Percentiles rank a stretch among this genome's conserved stretches.
Evolutionary conservation across 1,140 invertebrate species (phyloP).

Genomic region (Coptotermes formosanus): DNA sequence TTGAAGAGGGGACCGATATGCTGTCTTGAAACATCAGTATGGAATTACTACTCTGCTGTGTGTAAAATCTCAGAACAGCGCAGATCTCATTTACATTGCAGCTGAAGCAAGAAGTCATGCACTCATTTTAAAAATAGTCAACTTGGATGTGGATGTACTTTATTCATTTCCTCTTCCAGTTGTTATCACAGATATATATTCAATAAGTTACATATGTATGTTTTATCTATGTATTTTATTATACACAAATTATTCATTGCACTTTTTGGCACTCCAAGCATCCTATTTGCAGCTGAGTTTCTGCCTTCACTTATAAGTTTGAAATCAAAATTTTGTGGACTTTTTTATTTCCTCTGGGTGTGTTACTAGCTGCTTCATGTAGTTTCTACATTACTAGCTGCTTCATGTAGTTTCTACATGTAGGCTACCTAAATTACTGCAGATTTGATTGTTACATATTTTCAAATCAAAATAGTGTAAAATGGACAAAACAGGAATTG

Average conservation of each 20-base stretch:
- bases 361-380: background rate
- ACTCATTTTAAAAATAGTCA: background rate
- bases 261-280: background rate
- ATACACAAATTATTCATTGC: background rate
- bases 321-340: background rate
- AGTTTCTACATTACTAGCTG: background rate
- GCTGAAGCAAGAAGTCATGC: too few species aligned
- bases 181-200: slow-evolving; percentile 1
- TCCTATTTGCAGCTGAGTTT: background rate
- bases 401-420: background rate
- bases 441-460: background rate
- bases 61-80: too few species aligned
- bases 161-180: background rate
- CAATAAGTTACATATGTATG: background rate
- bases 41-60: too few species aligned
- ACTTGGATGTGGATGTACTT: background rate
- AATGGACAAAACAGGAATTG: background rate
- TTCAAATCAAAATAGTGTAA: background rate
- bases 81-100: too few species aligned
- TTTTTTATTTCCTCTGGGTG: background rate
- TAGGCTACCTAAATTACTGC: background rate
- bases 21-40: too few species aligned
- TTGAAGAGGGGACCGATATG: too few species aligned
- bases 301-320: background rate
- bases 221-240: background rate